A percentile compares a stretch with the other conserved stretches of the same genome.
These are phyloP conservation scores for Vicugna pacos DNA, from an alignment of 2,113 vertebrate genomes.

Conservation along the genomic window DNA sequence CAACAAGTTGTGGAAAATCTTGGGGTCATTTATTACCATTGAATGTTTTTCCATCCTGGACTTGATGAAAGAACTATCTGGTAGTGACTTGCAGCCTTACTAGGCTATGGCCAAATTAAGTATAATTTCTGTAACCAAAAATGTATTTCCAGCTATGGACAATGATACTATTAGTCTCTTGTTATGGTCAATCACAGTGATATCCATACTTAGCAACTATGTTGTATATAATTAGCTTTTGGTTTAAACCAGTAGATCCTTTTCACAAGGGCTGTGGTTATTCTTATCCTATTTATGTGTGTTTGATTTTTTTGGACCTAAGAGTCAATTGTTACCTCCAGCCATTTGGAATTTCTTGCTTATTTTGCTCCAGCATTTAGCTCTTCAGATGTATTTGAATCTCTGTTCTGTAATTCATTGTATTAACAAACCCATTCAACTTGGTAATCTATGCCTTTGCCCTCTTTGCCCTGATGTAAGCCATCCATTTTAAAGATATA, in stretches of 20 bases:
- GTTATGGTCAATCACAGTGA: neutral
- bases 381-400: neutral
- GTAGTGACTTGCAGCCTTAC: neutral
- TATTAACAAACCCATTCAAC: neutral
- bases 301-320: neutral
- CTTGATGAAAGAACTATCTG: neutral
- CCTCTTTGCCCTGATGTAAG: neutral
- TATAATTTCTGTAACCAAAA: neutral
- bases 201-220: neutral
- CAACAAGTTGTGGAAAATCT: neutral
- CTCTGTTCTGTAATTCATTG: neutral
- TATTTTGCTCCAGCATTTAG: neutral
- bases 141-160: neutral
- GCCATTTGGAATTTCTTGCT: neutral
- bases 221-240: neutral
- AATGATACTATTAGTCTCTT: neutral
- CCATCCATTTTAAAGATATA: neutral
- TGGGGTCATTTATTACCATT: neutral
- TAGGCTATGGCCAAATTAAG: neutral
- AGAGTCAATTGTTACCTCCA: neutral
- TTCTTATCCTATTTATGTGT: neutral
- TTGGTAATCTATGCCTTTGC: neutral
- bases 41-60: neutral
- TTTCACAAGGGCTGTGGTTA: neutral
- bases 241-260: neutral